phyloP scores from a whole-genome alignment of 2,888 invertebrate species.

The Hirtodrosophila histrioides region DNA sequence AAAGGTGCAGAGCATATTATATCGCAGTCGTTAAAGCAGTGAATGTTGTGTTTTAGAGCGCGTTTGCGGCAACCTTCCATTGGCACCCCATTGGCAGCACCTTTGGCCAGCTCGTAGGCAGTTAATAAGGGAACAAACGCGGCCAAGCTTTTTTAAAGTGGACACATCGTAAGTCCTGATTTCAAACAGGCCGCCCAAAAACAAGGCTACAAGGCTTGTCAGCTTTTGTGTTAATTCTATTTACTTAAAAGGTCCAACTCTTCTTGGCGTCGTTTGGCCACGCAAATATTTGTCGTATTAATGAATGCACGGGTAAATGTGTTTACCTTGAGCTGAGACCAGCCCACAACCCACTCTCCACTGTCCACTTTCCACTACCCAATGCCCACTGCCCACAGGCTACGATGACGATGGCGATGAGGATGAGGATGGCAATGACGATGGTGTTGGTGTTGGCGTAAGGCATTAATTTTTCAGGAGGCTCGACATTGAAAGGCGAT shows the following conservation, averaged over 20 bases:
- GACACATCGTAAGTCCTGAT: slow-evolving; percentile 23
- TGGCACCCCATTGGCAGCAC: too few species aligned
- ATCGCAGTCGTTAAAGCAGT: slow-evolving; percentile 42
- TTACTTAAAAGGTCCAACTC: slow-evolving; percentile 69
- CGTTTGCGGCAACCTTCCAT: too few species aligned
- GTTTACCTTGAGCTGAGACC: slow-evolving; percentile 65
- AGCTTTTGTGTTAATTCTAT: slow-evolving; percentile 78
- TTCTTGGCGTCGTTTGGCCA: slow-evolving; percentile 55
- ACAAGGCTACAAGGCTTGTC: slow-evolving; percentile 39
- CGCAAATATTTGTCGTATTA: slow-evolving; percentile 74
- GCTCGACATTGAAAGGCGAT: slow-evolving; percentile 53
- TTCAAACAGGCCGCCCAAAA: slow-evolving; percentile 2
- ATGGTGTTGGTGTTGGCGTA: slow-evolving; percentile 24
- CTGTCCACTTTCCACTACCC: too few species aligned
- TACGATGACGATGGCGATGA: slow-evolving; percentile 8
- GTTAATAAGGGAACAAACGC: slow-evolving; percentile 15
- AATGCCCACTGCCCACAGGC: too few species aligned
- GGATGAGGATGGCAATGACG: background rate
- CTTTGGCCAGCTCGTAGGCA: slow-evolving; percentile 18
- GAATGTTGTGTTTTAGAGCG: slow-evolving; percentile 45
- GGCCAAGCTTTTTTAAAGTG: slow-evolving; percentile 35
- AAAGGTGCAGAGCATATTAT: slow-evolving; percentile 37
- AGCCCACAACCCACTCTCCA: slow-evolving; percentile 29
- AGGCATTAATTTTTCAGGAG: slow-evolving; percentile 52
- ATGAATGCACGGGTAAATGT: slow-evolving; percentile 78